Percentiles rank a stretch among this genome's conserved stretches.
phyloP scores from a whole-genome alignment of 2,113 vertebrate species.

The Zosterops japonicus region DNA sequence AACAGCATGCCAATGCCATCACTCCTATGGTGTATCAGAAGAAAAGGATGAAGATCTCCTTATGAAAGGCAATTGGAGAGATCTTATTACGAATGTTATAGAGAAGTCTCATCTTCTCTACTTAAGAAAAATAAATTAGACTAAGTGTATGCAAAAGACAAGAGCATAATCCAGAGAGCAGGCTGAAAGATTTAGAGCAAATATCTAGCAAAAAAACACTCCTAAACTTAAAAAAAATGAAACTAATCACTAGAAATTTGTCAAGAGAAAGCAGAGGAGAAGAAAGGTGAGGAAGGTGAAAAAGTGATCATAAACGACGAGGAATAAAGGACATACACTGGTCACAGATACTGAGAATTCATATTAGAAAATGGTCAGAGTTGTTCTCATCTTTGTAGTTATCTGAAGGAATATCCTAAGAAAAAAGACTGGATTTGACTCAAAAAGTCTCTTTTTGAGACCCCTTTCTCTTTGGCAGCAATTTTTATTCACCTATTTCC shows the following conservation, averaged over 20 bases:
- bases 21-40: neutral
- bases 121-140: neutral
- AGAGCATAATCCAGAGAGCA: neutral
- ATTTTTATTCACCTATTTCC: neutral
- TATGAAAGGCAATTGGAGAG: neutral
- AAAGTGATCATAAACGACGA: neutral
- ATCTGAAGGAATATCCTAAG: neutral
- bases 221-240: rapidly evolving
- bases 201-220: neutral
- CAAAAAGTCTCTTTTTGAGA: neutral
- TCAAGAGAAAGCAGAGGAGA: neutral
- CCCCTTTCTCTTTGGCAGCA: neutral
- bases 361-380: neutral
- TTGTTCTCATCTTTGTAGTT: neutral
- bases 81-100: neutral
- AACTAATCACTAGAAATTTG: neutral
- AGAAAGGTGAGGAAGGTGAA: neutral
- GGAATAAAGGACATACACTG: neutral
- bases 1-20: neutral
- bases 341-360: neutral
- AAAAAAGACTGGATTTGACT: neutral
- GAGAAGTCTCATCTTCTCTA: neutral
- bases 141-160: neutral
- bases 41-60: neutral
- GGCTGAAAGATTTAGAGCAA: neutral